A percentile compares a stretch with the other conserved stretches of the same genome.
phyloP scores from a whole-genome alignment of 1,140 invertebrate genomes.

The Yoshiicerus persimilis region DNA sequence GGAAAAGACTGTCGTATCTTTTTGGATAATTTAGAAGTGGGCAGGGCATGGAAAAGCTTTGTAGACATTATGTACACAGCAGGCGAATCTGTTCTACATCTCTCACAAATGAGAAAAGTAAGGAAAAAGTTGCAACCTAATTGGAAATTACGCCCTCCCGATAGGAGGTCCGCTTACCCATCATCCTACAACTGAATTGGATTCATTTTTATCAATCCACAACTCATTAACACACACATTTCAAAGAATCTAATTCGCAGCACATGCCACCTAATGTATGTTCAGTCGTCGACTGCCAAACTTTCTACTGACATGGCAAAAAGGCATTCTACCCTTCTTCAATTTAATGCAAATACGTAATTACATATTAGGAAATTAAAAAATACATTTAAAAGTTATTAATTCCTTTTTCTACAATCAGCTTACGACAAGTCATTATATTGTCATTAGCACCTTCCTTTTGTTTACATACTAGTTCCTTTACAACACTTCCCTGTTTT shows the following conservation, averaged over 20 bases:
- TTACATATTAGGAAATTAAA: neutral
- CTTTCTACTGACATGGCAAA: neutral
- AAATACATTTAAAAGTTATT: neutral
- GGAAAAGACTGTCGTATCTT: constrained; percentile 6
- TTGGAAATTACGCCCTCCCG: constrained; percentile 10
- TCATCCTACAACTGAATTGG: constrained; percentile 5
- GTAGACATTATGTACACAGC: neutral
- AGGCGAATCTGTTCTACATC: neutral
- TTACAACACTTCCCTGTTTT: neutral
- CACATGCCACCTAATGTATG: neutral
- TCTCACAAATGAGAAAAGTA: constrained; percentile 2
- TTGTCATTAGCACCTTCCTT: neutral
- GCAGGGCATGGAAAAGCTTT: neutral
- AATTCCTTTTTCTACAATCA: neutral
- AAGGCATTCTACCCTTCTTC: neutral
- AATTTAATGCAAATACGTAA: neutral
- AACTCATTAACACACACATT: constrained; percentile 12
- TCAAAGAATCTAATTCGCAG: neutral
- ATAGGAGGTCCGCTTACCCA: constrained; percentile 9
- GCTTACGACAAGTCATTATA: neutral
- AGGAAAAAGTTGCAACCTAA: constrained; percentile 10
- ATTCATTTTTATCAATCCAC: constrained; percentile 14
- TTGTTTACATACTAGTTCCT: neutral
- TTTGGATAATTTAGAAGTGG: neutral
- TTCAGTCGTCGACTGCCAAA: neutral